Base-by-base conservation (phyloP, 2,113 vertebrate genomes). In the Nerophis lumbriciformis region DNA sequence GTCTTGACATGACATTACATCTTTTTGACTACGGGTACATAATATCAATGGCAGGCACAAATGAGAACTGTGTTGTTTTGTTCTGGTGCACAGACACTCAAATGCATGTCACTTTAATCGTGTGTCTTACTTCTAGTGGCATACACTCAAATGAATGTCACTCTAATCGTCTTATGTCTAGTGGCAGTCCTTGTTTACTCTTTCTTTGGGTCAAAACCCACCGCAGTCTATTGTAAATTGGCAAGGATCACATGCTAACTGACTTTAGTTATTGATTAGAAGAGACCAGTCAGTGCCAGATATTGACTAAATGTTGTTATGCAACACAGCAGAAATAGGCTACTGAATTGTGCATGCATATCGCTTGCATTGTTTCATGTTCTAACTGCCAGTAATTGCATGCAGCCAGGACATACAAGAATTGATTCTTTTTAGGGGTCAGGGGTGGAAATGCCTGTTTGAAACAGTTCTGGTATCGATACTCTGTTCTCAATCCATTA, bases 381-480 rank as follows among this genome's bases (percentile, higher is more conserved):
- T 57, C 51, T 36, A 37, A 15, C 44, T 63, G 49, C 37, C 51
- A 65, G 48, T 65, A 42, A 61, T 66, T 69, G 55, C 13, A 59
- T 36, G 42, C 15, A 61, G 54, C 59, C 48, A 63, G 64, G 63
- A 45, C 8, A 8, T 14, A 53, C 56, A 5, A 48, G 4, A 39
- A 45, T 12, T 48, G 6, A 16, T 36, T 61, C n/a, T 70, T 81
- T 48, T 28, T 28, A 28, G 28, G 51, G 15, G 5, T 5, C 63
- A 45, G 62, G 53, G 65, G 58, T 45, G 42, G n/a, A 65, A 59
- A 28, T 53, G 48, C 53, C 58, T 28, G 44, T 61, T 19, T 35
- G 49, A 68, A 62, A 6, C 39, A 57, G 53, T 66, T 71, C 44
- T 73, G 45, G 21, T 65, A 77, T 44, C 63, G 58, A 62, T 72